Percentiles rank a stretch among this genome's conserved stretches.
These are phyloP conservation scores for Piaya cayana DNA, from an alignment of 2,113 vertebrate genomes.

Conservation along the genomic window DNA sequence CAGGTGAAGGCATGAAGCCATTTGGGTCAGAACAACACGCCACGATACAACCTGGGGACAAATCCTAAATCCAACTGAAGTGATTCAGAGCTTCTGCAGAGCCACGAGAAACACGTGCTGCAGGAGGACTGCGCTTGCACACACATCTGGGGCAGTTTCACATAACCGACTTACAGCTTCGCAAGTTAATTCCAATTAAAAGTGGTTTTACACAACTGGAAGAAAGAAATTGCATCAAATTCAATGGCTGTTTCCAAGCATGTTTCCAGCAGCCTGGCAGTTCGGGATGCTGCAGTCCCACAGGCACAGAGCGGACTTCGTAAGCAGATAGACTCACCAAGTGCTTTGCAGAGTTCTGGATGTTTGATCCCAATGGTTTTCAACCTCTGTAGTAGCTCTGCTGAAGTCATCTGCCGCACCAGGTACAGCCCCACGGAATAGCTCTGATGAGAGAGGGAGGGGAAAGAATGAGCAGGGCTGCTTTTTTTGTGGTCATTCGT, in stretches of 20 bases:
- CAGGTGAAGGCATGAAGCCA: conserved; percentile 41
- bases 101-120: not conserved
- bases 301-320: not conserved
- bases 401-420: conserved; percentile 91
- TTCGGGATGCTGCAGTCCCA: not conserved
- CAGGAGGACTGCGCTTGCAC: not conserved
- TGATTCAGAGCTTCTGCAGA: not conserved
- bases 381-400: conserved; percentile 92
- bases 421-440: conserved; percentile 95
- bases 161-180: not conserved
- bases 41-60: not conserved
- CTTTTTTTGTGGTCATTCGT: accelerated
- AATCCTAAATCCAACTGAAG: not conserved
- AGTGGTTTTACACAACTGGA: not conserved
- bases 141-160: not conserved
- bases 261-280: not conserved
- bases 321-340: conserved; percentile 81
- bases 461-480: not conserved
- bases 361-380: conserved; percentile 93
- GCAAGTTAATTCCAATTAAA: not conserved
- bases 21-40: not conserved
- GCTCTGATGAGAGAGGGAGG: conserved; percentile 74
- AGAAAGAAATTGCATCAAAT: not conserved
- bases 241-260: not conserved
- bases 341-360: conserved; percentile 92